Evolutionary conservation across 2,797 vertebrate species (phyloP), one percentile per base, ranked within the genome.

Genomic region (Crocodylus rhombifer): DNA sequence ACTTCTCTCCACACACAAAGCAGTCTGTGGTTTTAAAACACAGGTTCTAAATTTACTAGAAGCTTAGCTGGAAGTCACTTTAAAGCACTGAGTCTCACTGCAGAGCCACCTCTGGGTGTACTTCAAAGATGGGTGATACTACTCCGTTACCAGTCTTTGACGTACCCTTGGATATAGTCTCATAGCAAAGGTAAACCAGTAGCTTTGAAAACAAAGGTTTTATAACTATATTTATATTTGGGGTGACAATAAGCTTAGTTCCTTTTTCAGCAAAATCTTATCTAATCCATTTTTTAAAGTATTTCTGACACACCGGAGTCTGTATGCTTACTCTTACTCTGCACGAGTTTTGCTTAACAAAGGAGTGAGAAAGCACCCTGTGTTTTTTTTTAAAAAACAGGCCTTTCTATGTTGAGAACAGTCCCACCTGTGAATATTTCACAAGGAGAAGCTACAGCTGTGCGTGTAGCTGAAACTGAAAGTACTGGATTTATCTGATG

Each of bases 391-490:
- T 79, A 75, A 77, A 93, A 26, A 88, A 93, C 85, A 86, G 78
- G 91, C 55, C 85, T 86, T 3, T 36, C 74, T 90, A 84, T 15
- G 80, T 88, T 81, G 77, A 95, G 93, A 79, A 84, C 77, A 84
- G 84, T 86, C 60, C 79, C 88, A 83, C 92, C 94, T 94, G 83
- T 0, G 18, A 89, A 21, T 73, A 89, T 94, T 96, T 95, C 95
- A 96, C 56, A 95, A 95, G 67, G 71, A 92, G 67, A 86, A 80
- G 42, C 28, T 77, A 0, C 96, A 96, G 95, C 94, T 88, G 95
- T 90, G 77, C 64, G 58, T 0, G 1, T 0, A 81, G 79, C 90
- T 80, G 85, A 88, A 87, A 90, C 79, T 0, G 8, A 64, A 89
- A 89, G 86, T 0, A 1, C 36, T 77, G 71, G 84, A 84, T 96